Evolutionary conservation across 1,140 invertebrate genomes (phyloP).

Genomic region (Zaprionus taronus): DNA sequence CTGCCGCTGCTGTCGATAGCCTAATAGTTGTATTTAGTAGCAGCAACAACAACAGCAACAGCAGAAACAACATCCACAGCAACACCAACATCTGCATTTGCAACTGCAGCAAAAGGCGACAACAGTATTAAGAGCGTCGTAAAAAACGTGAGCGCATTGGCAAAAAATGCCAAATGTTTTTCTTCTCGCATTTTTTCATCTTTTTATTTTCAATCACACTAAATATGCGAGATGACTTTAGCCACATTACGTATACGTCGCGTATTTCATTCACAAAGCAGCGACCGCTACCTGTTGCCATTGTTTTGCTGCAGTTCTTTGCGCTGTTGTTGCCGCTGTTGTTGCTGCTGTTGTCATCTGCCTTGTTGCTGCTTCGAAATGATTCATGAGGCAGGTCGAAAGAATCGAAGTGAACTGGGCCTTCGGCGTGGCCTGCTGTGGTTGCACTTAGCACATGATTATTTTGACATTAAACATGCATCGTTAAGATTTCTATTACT

Average conservation of each 20-base stretch:
- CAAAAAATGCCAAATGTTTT: slow-evolving; percentile 41
- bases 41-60: not conserved
- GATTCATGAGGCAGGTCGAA: slow-evolving; percentile 11
- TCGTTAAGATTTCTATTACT: not conserved
- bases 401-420: not conserved
- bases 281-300: slow-evolving; percentile 8
- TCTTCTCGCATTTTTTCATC: slow-evolving; percentile 1
- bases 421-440: not conserved
- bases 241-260: slow-evolving; percentile 6
- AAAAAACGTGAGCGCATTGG: slow-evolving; percentile 51
- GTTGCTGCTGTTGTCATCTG: slow-evolving; percentile 20
- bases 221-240: not conserved
- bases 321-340: not conserved
- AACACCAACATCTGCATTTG: not conserved
- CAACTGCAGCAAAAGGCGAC: slow-evolving; percentile 4
- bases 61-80: not conserved
- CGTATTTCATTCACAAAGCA: slow-evolving; percentile 39
- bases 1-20: slow-evolving; percentile 32
- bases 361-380: slow-evolving; percentile 21
- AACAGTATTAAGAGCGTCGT: slow-evolving; percentile 35
- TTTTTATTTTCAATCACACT: slow-evolving; percentile 4
- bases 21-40: slow-evolving; percentile 42
- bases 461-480: slow-evolving; percentile 10
- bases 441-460: slow-evolving; percentile 6
- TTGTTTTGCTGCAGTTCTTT: not conserved